Conservation (phyloP, 1,140 invertebrate species). For the Bombus vancouverensis region DNA sequence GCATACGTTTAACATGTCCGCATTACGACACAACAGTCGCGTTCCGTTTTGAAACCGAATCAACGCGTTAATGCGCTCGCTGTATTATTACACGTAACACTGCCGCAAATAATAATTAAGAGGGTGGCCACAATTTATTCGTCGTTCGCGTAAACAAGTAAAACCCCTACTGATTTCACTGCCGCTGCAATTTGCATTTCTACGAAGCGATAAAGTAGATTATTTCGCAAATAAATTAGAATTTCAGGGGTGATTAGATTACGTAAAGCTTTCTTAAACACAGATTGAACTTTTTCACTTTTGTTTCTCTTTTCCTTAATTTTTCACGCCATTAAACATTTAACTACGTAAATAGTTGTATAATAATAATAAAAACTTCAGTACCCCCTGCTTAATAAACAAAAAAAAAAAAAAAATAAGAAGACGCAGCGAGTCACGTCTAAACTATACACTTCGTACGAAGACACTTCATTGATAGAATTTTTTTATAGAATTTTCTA, state of each 20-base stretch:
- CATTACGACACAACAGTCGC: slow-evolving; percentile 23
- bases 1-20: slow-evolving; percentile 6
- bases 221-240: neutral
- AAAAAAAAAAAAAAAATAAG: no score
- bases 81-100: slow-evolving; percentile 23
- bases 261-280: neutral
- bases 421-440: no score
- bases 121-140: slow-evolving; percentile 42
- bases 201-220: neutral
- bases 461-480: no score
- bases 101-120: slow-evolving; percentile 44
- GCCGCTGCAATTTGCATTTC: neutral
- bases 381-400: no score
- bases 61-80: slow-evolving; percentile 16
- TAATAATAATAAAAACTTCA: no score
- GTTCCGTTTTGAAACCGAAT: slow-evolving; percentile 45
- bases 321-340: no score
- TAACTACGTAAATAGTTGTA: no score
- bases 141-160: slow-evolving; percentile 42
- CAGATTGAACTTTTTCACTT: neutral
- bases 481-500: no score
- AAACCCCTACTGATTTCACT: slow-evolving; percentile 16
- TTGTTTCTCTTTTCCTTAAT: no score
- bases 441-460: no score
- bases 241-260: no score